Conservation (phyloP, 92 coral and sea anemone genomes). For the Palythoa caribaeorum region DNA sequence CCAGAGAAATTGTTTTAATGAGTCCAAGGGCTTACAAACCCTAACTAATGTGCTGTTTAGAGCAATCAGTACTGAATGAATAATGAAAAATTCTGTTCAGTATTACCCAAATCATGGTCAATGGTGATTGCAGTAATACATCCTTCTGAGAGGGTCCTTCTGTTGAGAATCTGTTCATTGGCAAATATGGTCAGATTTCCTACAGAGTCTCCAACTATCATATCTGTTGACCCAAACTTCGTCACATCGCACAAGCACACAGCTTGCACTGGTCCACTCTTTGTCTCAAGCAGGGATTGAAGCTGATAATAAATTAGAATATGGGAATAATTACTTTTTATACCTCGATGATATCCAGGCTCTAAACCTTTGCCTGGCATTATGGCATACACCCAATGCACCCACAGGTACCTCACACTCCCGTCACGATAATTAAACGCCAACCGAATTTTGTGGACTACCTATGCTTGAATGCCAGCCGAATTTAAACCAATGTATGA, state of each 20-base stretch:
- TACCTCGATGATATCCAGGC: too few species aligned
- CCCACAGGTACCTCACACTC: too few species aligned
- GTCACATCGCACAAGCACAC: slow-evolving; percentile 74
- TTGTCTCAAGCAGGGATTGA: slow-evolving; percentile 74
- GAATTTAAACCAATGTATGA: too few species aligned
- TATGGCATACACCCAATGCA: too few species aligned
- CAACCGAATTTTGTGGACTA: too few species aligned
- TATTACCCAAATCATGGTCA: slow-evolving; percentile 81
- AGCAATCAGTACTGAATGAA: neutral
- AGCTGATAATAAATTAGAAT: slow-evolving; percentile 44
- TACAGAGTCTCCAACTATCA: slow-evolving; percentile 86
- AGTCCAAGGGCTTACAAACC: too few species aligned
- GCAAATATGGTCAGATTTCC: slow-evolving; percentile 84
- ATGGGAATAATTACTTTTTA: neutral
- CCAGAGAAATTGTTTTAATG: too few species aligned
- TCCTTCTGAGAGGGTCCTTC: slow-evolving; percentile 77
- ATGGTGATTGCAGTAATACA: slow-evolving; percentile 77
- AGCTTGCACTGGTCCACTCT: slow-evolving; percentile 85
- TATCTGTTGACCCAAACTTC: slow-evolving; percentile 81
- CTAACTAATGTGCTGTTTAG: too few species aligned
- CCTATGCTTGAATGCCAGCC: too few species aligned
- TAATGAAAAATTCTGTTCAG: neutral
- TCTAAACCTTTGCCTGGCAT: neutral
- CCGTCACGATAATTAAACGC: too few species aligned
- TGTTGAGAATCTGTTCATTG: slow-evolving; percentile 84